Evolutionary conservation across 2,888 invertebrate genomes (phyloP), one percentile per base, ranked within the genome.

Genomic region (Chrysotoxum bicinctum): DNA sequence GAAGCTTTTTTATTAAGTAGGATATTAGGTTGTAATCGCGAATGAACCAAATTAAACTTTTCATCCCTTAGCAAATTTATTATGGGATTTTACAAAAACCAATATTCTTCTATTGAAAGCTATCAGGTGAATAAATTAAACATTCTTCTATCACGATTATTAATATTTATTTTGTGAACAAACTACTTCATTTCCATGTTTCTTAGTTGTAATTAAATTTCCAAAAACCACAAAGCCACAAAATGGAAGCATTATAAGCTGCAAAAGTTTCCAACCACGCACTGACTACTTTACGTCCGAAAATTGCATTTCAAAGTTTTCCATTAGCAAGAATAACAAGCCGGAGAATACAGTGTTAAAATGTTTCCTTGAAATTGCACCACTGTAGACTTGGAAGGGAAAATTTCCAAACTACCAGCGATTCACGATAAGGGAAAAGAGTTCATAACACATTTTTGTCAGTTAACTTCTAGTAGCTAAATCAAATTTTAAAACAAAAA

Each of bases 241-340:
- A 56, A 56, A 35, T 56, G 35, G 19, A 56, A 56, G 14, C 56
- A 30, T 54, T 45, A 45, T 26, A 54, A 56, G 56, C 35, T 56
- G 0, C 2, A 56, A 56, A 56, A 35, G 12, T 32, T 56, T 14
- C 35, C 56, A 21, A 7, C 56, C 56, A 35, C 35, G 35, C 19
- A 56, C 12, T 56, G 56, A 56, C 35, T 56, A 56, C 35, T 56
- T 56, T 35, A 7, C 19, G 21, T 19, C 35, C 19, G 16, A 56
- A 56, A 56, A 56, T 56, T 56, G 32, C 56, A 56, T 56, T 35
- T 54, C 4, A 56, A 56, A 56, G 35, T 56, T 56, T 56, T 35
- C 56, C 35, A 56, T 56, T 14, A 35, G 35, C 56, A 56, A 35
- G 14, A 56, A 56, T 14, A 56, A 56, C 56, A 56, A 56, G 1